phyloP scores from a whole-genome alignment of 2,113 vertebrate species.

The Spermophilus dauricus region DNA sequence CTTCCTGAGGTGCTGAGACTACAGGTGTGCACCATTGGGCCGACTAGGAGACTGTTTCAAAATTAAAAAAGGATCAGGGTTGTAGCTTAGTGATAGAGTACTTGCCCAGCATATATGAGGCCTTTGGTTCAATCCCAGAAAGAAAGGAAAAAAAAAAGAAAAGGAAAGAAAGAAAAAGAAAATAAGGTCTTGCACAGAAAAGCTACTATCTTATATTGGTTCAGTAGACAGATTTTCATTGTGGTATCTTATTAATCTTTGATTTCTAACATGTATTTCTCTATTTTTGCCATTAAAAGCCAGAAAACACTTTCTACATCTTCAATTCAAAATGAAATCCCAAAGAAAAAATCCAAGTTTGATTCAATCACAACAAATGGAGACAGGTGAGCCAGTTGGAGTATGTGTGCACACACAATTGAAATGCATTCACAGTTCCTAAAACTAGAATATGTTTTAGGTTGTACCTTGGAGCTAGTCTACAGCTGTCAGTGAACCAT shows the following conservation, averaged over 20 bases:
- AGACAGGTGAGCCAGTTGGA: conserved; percentile 89
- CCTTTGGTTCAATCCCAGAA: neutral
- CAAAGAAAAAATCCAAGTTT: conserved; percentile 94
- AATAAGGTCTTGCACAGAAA: conserved; percentile 7
- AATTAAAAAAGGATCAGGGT: neutral
- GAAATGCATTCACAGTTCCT: conserved; percentile 52
- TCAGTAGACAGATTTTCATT: conserved; percentile 45
- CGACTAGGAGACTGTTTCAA: neutral
- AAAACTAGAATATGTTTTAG: neutral
- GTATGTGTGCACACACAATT: neutral
- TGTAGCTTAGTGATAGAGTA: neutral
- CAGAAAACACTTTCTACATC: conserved; percentile 93
- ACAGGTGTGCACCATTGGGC: no score
- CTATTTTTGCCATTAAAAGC: conserved; percentile 85
- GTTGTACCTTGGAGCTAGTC: conserved; percentile 28
- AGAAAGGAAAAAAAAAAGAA: neutral
- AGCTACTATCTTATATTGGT: neutral
- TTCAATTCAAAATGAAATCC: conserved; percentile 93
- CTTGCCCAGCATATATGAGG: neutral
- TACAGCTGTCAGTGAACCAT: conserved; percentile 29
- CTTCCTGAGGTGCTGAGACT: no score
- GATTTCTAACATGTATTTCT: conserved; percentile 81
- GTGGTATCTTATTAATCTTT: conserved; percentile 77
- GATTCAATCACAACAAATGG: conserved; percentile 91
- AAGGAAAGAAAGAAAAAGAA: neutral